A percentile compares a stretch with the other conserved stretches of the same genome.
These are phyloP conservation scores for Pomacea canaliculata DNA, from an alignment of 2,888 invertebrate species.

Conservation along the genomic window DNA sequence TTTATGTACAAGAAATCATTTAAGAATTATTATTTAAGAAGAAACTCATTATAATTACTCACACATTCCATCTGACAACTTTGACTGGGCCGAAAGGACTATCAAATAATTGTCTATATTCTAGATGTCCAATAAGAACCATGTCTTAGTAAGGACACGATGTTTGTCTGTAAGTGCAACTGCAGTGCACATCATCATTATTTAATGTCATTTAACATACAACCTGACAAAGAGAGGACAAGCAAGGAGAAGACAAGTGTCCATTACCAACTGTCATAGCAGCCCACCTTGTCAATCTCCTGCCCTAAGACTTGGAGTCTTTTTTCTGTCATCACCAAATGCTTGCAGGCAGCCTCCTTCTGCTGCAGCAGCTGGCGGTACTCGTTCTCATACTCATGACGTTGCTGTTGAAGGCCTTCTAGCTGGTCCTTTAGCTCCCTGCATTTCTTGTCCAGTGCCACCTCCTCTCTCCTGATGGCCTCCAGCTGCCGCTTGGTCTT, in stretches of 20 bases:
- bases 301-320: constrained; percentile 24
- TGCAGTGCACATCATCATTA: too few species aligned
- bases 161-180: too few species aligned
- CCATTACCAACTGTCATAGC: too few species aligned
- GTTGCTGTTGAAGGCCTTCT: constrained; percentile 7
- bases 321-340: constrained; percentile 9
- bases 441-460: constrained; percentile 8
- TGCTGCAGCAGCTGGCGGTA: constrained; percentile 12
- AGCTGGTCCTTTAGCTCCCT: constrained; percentile 23
- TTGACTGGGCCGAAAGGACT: too few species aligned
- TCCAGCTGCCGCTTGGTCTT: constrained; percentile 12
- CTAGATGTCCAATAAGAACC: too few species aligned
- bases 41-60: neutral
- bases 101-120: too few species aligned
- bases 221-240: too few species aligned
- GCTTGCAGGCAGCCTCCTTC: constrained; percentile 1
- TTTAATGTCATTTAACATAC: too few species aligned
- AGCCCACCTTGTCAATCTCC: constrained; percentile 33
- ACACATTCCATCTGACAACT: neutral
- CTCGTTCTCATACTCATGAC: constrained; percentile 18
- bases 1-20: too few species aligned
- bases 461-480: constrained; percentile 18
- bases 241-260: too few species aligned
- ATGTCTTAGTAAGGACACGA: too few species aligned
- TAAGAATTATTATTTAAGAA: neutral